Conservation (phyloP, 2,113 vertebrate species). For the Gavia stellata region DNA sequence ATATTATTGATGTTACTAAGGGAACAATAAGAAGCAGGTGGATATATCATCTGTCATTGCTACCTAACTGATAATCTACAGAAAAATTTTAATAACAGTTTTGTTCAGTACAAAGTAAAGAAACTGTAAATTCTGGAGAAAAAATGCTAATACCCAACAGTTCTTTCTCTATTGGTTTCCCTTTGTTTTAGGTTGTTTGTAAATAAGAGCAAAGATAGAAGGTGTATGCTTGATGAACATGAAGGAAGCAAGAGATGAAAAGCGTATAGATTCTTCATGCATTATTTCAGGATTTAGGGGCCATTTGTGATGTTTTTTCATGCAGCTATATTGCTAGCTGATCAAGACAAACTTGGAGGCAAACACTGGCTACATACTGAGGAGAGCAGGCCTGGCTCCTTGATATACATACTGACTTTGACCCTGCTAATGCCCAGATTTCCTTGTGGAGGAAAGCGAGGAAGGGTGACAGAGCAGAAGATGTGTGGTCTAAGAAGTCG, state of each 20-base stretch:
- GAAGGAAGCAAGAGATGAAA: not conserved
- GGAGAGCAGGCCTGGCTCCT: not conserved
- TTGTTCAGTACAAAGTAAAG: not conserved
- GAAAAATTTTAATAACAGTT: not conserved
- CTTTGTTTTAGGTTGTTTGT: not conserved
- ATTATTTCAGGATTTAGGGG: not conserved
- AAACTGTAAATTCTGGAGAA: not conserved
- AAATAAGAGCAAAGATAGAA: not conserved
- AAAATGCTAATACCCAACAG: not conserved
- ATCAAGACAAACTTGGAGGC: not conserved
- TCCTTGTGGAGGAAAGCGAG: not conserved
- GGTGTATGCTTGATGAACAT: not conserved
- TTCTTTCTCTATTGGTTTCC: not conserved
- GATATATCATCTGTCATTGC: constrained; percentile 37
- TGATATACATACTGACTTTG: not conserved
- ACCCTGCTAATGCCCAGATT: not conserved
- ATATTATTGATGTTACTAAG: constrained; percentile 35
- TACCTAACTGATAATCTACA: constrained; percentile 8
- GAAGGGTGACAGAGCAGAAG: not conserved
- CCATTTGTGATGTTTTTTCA: not conserved
- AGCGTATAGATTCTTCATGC: not conserved
- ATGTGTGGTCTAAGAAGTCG: not conserved
- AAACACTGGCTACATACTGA: not conserved
- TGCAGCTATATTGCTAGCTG: not conserved
- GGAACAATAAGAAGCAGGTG: constrained; percentile 41